Conservation (phyloP, 2,888 invertebrate species). For the Pheosia tremula region DNA sequence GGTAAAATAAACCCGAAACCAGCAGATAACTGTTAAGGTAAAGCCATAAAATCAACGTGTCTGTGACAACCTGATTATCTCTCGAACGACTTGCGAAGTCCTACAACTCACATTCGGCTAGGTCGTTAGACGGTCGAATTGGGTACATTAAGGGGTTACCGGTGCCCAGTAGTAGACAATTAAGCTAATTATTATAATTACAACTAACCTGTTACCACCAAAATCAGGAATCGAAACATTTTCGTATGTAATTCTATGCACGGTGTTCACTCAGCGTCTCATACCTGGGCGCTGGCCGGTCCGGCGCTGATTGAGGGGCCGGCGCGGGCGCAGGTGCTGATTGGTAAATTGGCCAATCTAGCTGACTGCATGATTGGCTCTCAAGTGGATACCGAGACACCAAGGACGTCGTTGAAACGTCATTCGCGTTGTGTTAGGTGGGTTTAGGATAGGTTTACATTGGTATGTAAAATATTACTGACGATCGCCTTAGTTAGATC, state of each 20-base stretch:
- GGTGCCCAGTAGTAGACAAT: too few species aligned
- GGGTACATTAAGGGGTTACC: too few species aligned
- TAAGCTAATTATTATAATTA: neutral
- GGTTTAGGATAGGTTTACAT: neutral
- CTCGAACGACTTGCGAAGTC: too few species aligned
- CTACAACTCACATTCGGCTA: too few species aligned
- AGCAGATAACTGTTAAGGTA: too few species aligned
- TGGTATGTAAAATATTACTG: neutral
- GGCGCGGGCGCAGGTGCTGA: constrained; percentile 50
- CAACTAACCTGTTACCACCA: constrained; percentile 41
- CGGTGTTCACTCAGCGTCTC: constrained; percentile 31
- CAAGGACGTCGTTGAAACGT: constrained; percentile 63
- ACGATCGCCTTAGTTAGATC: too few species aligned
- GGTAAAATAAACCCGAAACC: too few species aligned
- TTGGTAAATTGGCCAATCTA: constrained; percentile 76
- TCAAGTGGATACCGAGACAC: constrained; percentile 58
- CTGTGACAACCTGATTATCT: too few species aligned
- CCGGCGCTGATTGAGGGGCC: constrained; percentile 34
- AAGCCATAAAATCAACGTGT: too few species aligned
- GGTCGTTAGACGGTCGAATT: too few species aligned
- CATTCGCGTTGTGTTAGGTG: neutral
- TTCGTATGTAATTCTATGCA: constrained; percentile 13
- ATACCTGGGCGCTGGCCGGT: constrained; percentile 31
- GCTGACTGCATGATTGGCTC: constrained; percentile 57
- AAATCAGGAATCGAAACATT: constrained; percentile 36